Evolutionary conservation across 2,888 invertebrate genomes (phyloP).

Genomic region (Eulithis prunata): DNA sequence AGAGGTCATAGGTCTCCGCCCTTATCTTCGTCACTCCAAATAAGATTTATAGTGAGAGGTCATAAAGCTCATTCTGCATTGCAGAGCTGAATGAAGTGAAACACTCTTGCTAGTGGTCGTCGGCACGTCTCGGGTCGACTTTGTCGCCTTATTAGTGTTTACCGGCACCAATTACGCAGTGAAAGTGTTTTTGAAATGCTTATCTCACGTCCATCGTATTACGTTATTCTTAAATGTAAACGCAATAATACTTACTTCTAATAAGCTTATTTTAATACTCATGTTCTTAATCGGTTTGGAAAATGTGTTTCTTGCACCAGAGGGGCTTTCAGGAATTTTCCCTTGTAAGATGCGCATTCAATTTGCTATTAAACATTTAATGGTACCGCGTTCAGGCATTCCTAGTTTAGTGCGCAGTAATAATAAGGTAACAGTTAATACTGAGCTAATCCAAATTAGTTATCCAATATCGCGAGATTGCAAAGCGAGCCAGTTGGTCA

Average conservation of each 20-base stretch:
- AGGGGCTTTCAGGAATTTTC: conserved; percentile 35
- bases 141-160: conserved; percentile 63
- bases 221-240: conserved; percentile 31
- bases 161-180: conserved; percentile 66
- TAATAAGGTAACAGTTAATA: conserved; percentile 50
- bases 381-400: conserved; percentile 53
- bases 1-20: no score
- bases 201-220: conserved; percentile 58
- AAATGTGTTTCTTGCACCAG: background rate
- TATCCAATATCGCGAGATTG: conserved; percentile 52
- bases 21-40: background rate
- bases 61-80: conserved; percentile 18
- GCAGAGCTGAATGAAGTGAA: conserved; percentile 2
- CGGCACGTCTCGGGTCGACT: conserved; percentile 43
- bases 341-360: conserved; percentile 52
- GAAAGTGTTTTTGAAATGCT: conserved; percentile 68
- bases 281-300: no score
- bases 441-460: conserved; percentile 65
- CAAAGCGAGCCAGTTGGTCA: conserved; percentile 31
- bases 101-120: conserved; percentile 1
- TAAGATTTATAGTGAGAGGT: background rate
- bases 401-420: conserved; percentile 56
- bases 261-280: background rate
- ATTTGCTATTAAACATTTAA: conserved; percentile 62
- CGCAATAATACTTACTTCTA: conserved; percentile 32